Evolutionary conservation across 2,888 invertebrate species (phyloP).

Genomic region (Drosophila borealis): DNA sequence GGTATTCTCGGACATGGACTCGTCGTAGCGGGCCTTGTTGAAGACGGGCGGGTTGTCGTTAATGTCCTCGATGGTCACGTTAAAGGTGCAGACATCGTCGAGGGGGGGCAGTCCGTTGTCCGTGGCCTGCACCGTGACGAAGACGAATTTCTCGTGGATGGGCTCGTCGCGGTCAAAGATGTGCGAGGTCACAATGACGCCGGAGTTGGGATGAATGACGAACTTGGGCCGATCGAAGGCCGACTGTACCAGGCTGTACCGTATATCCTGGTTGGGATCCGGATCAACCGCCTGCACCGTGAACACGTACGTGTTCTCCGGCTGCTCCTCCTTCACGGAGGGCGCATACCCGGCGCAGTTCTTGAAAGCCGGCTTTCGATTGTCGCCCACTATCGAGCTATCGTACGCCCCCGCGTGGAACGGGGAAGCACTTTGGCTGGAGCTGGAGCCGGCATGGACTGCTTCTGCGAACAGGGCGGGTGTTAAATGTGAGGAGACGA

Average conservation of each 20-base stretch:
- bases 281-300: slow-evolving; percentile 85
- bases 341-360: slow-evolving; percentile 94
- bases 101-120: slow-evolving; percentile 96
- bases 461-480: slow-evolving; percentile 18
- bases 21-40: slow-evolving; percentile 87
- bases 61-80: slow-evolving; percentile 94
- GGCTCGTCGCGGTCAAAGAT: slow-evolving; percentile 96
- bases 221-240: slow-evolving; percentile 91
- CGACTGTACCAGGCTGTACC: slow-evolving; percentile 92
- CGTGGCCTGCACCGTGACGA: slow-evolving; percentile 95
- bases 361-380: slow-evolving; percentile 94
- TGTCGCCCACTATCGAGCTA: slow-evolving; percentile 85
- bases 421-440: slow-evolving; percentile 8
- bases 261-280: slow-evolving; percentile 91
- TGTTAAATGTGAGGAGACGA: slow-evolving; percentile 9
- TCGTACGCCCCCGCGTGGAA: slow-evolving; percentile 42
- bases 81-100: slow-evolving; percentile 97
- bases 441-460: slow-evolving; percentile 18
- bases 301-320: slow-evolving; percentile 90
- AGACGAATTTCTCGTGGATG: slow-evolving; percentile 91
- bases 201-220: slow-evolving; percentile 91
- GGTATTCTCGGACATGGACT: slow-evolving; percentile 93
- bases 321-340: slow-evolving; percentile 91
- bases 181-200: slow-evolving; percentile 91
- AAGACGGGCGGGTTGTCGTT: slow-evolving; percentile 92